A percentile compares a stretch with the other conserved stretches of the same genome.
phyloP scores from a whole-genome alignment of 2,888 invertebrate species.

The Macrosoma leucophasiata region DNA sequence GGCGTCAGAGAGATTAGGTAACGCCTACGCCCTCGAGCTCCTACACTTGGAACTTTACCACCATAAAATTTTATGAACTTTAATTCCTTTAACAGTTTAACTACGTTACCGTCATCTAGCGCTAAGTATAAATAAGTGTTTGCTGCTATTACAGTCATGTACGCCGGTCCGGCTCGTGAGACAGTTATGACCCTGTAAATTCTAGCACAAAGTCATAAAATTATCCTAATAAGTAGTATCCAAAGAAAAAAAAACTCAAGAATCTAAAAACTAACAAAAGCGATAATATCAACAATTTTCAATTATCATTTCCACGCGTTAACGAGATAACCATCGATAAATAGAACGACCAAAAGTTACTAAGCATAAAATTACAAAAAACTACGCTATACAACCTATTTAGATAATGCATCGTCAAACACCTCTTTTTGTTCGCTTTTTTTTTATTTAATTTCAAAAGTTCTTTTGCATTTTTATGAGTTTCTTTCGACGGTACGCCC shows the following conservation, averaged over 20 bases:
- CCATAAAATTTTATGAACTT: too few relatives aligned
- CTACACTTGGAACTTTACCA: too few relatives aligned
- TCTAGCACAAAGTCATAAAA: not conserved
- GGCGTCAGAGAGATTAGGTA: too few relatives aligned
- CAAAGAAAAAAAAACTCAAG: not conserved
- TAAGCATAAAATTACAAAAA: conserved; percentile 25
- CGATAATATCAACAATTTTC: conserved; percentile 7
- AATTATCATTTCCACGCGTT: too few relatives aligned
- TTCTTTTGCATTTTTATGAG: conserved; percentile 53
- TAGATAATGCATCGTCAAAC: conserved; percentile 42
- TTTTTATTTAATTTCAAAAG: conserved; percentile 37
- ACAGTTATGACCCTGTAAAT: not conserved
- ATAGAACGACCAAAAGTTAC: conserved; percentile 18
- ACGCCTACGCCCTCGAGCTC: too few relatives aligned
- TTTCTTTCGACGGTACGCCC: conserved; percentile 38
- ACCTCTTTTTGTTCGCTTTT: conserved; percentile 27
- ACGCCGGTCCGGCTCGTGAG: too few relatives aligned
- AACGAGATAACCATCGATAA: too few relatives aligned
- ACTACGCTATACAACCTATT: conserved; percentile 41
- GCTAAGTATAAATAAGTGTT: too few relatives aligned
- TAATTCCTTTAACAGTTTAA: too few relatives aligned
- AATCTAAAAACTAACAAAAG: not conserved
- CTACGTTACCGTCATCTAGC: too few relatives aligned
- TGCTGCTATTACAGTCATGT: too few relatives aligned
- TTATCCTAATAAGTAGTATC: not conserved